Conservation (phyloP, 2,888 invertebrate species). For the Lacanobia wlatinum region DNA sequence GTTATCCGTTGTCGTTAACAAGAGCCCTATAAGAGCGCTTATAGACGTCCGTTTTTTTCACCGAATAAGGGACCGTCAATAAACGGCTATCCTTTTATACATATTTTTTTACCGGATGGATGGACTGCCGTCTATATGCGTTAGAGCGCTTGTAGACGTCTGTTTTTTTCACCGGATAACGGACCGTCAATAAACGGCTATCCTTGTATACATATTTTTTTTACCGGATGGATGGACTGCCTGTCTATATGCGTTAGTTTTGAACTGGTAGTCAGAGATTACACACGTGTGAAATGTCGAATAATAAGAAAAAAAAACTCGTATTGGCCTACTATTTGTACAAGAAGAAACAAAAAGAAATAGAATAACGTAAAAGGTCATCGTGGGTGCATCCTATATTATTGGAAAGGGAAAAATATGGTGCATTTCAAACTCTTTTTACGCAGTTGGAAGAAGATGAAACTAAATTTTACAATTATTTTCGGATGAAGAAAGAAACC, state of each 20-base stretch:
- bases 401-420: constrained; percentile 65
- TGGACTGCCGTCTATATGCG: no score
- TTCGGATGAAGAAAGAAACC: constrained; percentile 61
- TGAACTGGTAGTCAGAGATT: constrained; percentile 43
- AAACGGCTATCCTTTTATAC: no score
- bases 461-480: constrained; percentile 64
- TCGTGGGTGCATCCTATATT: constrained; percentile 1
- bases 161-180: constrained; percentile 48
- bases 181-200: constrained; percentile 49
- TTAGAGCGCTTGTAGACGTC: not conserved
- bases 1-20: no score
- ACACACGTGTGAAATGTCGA: constrained; percentile 45
- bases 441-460: constrained; percentile 64
- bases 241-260: constrained; percentile 19
- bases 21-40: no score
- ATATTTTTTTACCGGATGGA: no score
- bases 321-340: constrained; percentile 47
- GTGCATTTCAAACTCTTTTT: constrained; percentile 60
- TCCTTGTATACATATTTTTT: constrained; percentile 47
- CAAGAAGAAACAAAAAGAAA: constrained; percentile 9
- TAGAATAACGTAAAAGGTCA: constrained; percentile 8
- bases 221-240: constrained; percentile 55
- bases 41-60: no score
- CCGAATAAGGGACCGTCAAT: no score
- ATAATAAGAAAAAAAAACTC: constrained; percentile 42